Evolutionary conservation across 2,113 vertebrate genomes (phyloP).

Genomic region (Scophthalmus maximus): DNA sequence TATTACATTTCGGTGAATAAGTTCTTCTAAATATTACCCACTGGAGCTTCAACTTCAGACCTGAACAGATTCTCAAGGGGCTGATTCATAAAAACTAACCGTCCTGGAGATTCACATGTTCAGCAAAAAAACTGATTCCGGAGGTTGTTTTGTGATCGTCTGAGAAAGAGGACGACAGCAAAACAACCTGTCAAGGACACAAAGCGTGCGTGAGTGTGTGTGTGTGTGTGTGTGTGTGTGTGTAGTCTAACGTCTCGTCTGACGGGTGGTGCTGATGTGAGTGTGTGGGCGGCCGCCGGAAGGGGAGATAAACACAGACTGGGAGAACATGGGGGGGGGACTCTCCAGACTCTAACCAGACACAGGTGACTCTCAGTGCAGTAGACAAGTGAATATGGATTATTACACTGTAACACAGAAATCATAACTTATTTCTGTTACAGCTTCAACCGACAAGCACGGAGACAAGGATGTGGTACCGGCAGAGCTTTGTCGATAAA

Average conservation of each 20-base stretch:
- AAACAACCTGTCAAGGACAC: conserved; percentile 35
- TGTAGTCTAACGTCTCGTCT: conserved; percentile 48
- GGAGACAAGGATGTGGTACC: neutral
- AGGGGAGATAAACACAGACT: neutral
- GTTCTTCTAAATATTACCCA: no score
- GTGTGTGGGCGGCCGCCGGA: conserved; percentile 53
- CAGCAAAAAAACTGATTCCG: neutral
- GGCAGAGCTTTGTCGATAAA: no score
- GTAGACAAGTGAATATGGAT: neutral
- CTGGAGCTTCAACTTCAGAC: no score
- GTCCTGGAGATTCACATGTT: conserved; percentile 9
- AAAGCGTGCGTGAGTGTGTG: no score
- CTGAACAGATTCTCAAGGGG: conserved; percentile 14
- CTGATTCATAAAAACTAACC: conserved; percentile 7
- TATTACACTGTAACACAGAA: neutral
- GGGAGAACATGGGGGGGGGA: neutral
- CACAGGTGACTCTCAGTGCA: conserved; percentile 7
- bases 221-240: no score
- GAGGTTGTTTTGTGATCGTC: conserved; percentile 14
- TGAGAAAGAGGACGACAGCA: conserved; percentile 2
- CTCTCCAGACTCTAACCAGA: conserved; percentile 1
- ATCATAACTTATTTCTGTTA: neutral
- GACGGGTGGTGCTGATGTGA: conserved; percentile 41
- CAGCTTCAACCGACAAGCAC: neutral
- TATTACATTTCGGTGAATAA: no score